These are phyloP conservation scores for Rhagologus leucostigma DNA, from an alignment of 2,113 vertebrate species.

Conservation along the genomic window DNA sequence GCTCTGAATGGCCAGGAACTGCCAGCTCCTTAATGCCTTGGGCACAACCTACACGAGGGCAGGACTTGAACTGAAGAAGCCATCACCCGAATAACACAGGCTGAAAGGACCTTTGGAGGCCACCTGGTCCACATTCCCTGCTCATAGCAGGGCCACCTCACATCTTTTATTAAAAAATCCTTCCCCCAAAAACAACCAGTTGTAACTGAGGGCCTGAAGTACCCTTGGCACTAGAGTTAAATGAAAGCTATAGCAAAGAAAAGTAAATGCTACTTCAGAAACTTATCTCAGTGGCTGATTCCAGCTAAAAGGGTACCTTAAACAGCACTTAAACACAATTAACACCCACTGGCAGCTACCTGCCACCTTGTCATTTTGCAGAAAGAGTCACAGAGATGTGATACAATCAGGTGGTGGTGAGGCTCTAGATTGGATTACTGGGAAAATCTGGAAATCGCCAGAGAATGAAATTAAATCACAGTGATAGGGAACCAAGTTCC, in stretches of 20 bases:
- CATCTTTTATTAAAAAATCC: neutral
- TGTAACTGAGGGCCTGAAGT: neutral
- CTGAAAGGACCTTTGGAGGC: neutral
- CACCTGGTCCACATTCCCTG: neutral
- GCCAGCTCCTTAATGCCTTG: neutral
- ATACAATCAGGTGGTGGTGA: neutral
- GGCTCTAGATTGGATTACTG: neutral
- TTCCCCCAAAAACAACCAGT: neutral
- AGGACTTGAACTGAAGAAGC: neutral
- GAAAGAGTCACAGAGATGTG: neutral
- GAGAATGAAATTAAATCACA: neutral
- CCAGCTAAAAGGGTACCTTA: neutral
- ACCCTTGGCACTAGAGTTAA: neutral
- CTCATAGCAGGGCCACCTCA: neutral
- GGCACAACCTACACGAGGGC: neutral
- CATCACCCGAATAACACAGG: neutral
- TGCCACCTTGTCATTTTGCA: neutral
- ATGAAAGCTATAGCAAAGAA: neutral
- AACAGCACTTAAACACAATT: neutral
- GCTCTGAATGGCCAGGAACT: neutral
- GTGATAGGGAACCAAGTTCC: neutral
- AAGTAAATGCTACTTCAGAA: neutral
- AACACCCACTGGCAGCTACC: neutral
- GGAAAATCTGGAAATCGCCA: neutral
- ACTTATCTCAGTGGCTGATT: neutral